Percentiles rank a stretch among this genome's conserved stretches.
These are phyloP conservation scores for Pocillopora verrucosa DNA, from an alignment of 64 coral and sea anemone species.

Conservation along the genomic window DNA sequence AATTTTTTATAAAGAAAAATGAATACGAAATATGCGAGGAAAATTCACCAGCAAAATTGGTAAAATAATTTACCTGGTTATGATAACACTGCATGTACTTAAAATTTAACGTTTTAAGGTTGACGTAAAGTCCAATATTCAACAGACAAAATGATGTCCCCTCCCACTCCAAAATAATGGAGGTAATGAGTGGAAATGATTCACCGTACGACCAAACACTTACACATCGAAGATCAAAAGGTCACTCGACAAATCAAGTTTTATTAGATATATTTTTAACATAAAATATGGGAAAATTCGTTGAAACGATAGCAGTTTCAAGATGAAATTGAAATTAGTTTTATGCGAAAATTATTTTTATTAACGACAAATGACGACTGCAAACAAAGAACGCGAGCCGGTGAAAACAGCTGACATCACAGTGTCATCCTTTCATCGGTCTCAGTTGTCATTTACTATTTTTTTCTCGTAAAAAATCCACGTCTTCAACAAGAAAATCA, in stretches of 20 bases:
- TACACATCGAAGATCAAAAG: neutral
- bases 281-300: neutral
- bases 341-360: neutral
- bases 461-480: neutral
- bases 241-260: conserved; percentile 5
- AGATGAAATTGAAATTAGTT: neutral
- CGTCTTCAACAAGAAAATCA: neutral
- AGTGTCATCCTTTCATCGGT: neutral
- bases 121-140: too few species aligned
- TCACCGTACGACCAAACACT: neutral
- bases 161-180: too few species aligned
- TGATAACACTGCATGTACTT: too few species aligned
- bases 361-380: neutral
- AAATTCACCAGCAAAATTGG: too few species aligned
- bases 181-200: neutral
- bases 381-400: neutral
- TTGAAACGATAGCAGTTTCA: neutral
- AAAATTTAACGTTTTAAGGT: too few species aligned
- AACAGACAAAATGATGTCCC: too few species aligned
- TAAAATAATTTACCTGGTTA: too few species aligned
- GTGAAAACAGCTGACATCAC: conserved; percentile 34
- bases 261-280: neutral
- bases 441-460: conserved; percentile 8
- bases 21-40: too few species aligned
- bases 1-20: too few species aligned